phyloP scores from a whole-genome alignment of 2,113 vertebrate genomes.

The Passer montanus region DNA sequence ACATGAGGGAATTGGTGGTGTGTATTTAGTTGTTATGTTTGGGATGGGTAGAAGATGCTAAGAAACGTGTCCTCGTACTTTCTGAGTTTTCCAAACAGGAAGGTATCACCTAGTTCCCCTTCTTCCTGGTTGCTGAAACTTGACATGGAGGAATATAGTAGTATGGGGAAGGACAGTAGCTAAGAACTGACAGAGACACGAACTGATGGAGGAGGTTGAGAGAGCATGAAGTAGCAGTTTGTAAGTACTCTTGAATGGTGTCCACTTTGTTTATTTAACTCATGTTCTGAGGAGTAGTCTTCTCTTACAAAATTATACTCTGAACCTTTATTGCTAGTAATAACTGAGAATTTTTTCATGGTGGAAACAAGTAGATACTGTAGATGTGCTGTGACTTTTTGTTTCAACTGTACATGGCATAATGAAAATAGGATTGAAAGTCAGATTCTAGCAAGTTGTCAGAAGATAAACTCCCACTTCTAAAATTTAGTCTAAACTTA shows the following conservation, averaged over 20 bases:
- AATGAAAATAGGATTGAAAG: not conserved
- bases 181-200: not conserved
- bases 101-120: not conserved
- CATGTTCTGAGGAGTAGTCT: not conserved
- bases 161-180: not conserved
- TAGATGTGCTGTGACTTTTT: not conserved
- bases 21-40: not conserved
- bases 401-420: not conserved
- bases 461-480: not conserved
- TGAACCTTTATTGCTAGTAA: not conserved
- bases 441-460: not conserved
- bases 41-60: not conserved
- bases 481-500: not conserved
- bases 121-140: not conserved
- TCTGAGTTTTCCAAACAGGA: not conserved
- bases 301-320: not conserved
- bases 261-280: not conserved
- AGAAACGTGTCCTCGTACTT: not conserved
- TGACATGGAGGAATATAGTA: not conserved
- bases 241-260: not conserved
- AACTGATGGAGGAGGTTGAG: not conserved
- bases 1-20: not conserved
- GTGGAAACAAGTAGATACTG: not conserved
- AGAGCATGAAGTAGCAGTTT: not conserved
- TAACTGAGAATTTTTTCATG: not conserved